Base-by-base conservation (phyloP, 2,113 vertebrate genomes). In the Gymnogyps californianus region DNA sequence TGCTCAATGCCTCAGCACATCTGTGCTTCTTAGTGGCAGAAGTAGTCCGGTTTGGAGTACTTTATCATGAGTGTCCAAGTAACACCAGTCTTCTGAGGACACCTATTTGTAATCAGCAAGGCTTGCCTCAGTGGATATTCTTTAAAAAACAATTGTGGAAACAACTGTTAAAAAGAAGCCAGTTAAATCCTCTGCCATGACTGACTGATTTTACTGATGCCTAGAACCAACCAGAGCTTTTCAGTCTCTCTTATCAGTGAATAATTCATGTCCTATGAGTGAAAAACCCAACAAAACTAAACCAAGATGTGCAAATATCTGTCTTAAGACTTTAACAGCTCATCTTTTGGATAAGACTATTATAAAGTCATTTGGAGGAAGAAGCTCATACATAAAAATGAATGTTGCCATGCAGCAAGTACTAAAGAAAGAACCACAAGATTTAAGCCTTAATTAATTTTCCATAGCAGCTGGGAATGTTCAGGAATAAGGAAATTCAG, bases 341-440 rank as follows among this genome's bases (percentile, higher is more conserved):
- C 78, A 94, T 94, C 84, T 87, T 92, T 69, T 83, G 67, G 87
- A 49, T 87, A 44, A 67, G 70, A 65, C 87, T 96, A 38, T 91
- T 94, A 89, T 90, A 76, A 96, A 96, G 84, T 87, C 89, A 65
- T 96, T 91, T 85, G 84, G 81, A 96, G 66, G 80, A 92, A 93
- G 81, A 85, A 93, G 74, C 96, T 96, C 81, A 80, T 94, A 76
- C 93, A 93, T 96, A 94, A 85, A 96, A 96, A 96, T 96, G 84
- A 93, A 97, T 93, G 96, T 97, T 97, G 96, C 96, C 96, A 96
- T 83, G 96, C 91, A 97, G 95, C 96, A 96, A 88, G 91, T 97
- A 2, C 95, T 96, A 95, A 96, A 97, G 96, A 96, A 95, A 96
- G 93, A 97, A 89, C 61, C 66, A n/a, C 74, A 76, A 79, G 84